Evolutionary conservation across 2,797 vertebrate genomes (phyloP), one percentile per base, ranked within the genome.

Genomic region (Glyptemys insculpta): DNA sequence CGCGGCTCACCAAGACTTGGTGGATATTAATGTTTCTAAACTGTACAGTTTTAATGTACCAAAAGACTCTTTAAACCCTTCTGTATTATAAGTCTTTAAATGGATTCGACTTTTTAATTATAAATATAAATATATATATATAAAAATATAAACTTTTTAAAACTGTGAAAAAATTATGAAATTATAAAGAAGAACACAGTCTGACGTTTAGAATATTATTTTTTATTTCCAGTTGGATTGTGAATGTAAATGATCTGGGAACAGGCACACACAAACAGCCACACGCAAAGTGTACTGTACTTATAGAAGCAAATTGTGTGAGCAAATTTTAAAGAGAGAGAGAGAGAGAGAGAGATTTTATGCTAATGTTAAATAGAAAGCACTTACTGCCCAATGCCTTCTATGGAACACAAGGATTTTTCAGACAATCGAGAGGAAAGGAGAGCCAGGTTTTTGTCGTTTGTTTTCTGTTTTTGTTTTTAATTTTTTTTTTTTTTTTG

Each of bases 371-470:
- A 92, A 96, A 98, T 98, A 98, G 96, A 98, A 98, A 99, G 99
- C 99, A 99, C 99, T 99, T 99, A 98, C 98, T 98, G 97, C 98
- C 98, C 98, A 93, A 93, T 95, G 93, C 98, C 97, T 98, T 97
- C 97, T 88, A 94, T 97, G 96, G 98, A 97, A 97, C 93, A 98
- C 95, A 89, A 98, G 97, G 98, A 98, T 97, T 95, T 97, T 98
- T 97, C 97, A 98, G 99, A 99, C 99, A 99, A 99, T 99, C 99
- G 98, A 98, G 98, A 98, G 97, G 98, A 97, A 98, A 98, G 98
- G 98, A 98, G 98, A 98, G 98, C 98, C 98, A 98, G 97, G 97
- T 98, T 97, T 76, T 96, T 97, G 89, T 96, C 94, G 92, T 90
- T 93, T 85, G 95, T 91, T 96, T 97, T 93, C 23, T 90, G 84